Base-by-base conservation (phyloP, 2,797 vertebrate species). In the Anguilla marmorata region DNA sequence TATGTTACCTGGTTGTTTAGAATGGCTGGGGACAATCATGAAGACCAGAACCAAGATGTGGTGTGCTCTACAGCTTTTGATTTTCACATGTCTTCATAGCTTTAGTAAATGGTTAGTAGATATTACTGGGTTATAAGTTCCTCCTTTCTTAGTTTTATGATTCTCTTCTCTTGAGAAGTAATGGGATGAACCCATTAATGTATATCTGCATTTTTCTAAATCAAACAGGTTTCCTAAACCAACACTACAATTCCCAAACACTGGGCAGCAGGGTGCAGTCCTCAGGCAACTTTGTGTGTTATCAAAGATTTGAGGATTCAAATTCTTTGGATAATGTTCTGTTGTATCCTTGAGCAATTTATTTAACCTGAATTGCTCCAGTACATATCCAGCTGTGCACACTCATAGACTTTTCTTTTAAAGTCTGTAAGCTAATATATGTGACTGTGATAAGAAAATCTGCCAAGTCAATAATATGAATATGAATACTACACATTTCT, bases 371-470 rank as follows among this genome's bases (percentile, higher is more conserved):
- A 76, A 37, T 37, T 76, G 11, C 72, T 76, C 8, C 9, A 72
- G 69, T 72, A 27, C 69, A 72, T 69, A 69, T 76, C 72, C 72
- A 76, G 72, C 72, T 76, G 72, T 76, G 63, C 7, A 8, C n/a
- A 69, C 63, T 69, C 7, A 69, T 27, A 27, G 56, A 16, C 16
- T 58, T 56, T 66, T n/a, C 1, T n/a, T 66, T 66, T 66, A 66
- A n/a, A 60, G 16, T 60, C 60, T 69, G 24, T 69, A 27, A 9
- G 63, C 63, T 69, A n/a, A 69, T 27, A n/a, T 24, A 69, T 27
- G 63, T 69, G 63, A 69, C n/a, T 1, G 24, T n/a, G n/a, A 27
- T 69, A 69, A 69, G 63, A n/a, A n/a, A 69, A 69, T 69, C 63
- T 27, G 24, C 63, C n/a, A 27, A 82, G 41, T 82, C 76, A 9